These are phyloP conservation scores for Nyctalus aviator DNA, from an alignment of 2,797 vertebrate genomes.

Conservation along the genomic window DNA sequence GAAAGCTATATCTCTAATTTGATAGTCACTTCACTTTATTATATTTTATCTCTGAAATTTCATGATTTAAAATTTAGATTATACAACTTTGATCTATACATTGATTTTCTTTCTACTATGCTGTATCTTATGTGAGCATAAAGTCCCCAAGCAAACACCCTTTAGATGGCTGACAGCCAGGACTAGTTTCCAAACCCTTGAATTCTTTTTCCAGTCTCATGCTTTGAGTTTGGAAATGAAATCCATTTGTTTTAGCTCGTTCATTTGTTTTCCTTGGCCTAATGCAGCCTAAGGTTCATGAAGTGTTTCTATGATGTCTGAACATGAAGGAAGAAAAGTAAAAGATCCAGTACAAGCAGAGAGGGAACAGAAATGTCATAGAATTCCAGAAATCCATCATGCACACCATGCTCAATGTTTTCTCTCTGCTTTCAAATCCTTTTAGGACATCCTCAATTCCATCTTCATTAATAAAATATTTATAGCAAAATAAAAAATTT, in stretches of 20 bases:
- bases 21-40: no score
- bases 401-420: background rate
- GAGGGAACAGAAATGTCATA: background rate
- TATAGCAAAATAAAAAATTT: background rate
- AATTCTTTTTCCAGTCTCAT: background rate
- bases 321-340: background rate
- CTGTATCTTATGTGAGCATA: background rate
- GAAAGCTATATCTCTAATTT: background rate
- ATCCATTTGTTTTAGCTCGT: conserved; percentile 16
- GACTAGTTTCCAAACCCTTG: background rate
- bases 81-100: background rate
- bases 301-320: conserved; percentile 15
- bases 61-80: background rate
- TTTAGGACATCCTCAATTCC: background rate
- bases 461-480: background rate
- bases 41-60: background rate
- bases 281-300: background rate
- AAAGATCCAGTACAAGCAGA: background rate
- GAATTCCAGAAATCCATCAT: background rate
- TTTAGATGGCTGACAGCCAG: background rate
- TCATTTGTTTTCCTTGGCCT: conserved; percentile 55
- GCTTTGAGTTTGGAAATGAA: conserved; percentile 32
- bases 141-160: background rate
- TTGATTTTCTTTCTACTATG: background rate
- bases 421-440: background rate